A percentile compares a stretch with the other conserved stretches of the same genome.
phyloP scores from a whole-genome alignment of 2,888 invertebrate genomes.

The Eristalis arbustorum region DNA sequence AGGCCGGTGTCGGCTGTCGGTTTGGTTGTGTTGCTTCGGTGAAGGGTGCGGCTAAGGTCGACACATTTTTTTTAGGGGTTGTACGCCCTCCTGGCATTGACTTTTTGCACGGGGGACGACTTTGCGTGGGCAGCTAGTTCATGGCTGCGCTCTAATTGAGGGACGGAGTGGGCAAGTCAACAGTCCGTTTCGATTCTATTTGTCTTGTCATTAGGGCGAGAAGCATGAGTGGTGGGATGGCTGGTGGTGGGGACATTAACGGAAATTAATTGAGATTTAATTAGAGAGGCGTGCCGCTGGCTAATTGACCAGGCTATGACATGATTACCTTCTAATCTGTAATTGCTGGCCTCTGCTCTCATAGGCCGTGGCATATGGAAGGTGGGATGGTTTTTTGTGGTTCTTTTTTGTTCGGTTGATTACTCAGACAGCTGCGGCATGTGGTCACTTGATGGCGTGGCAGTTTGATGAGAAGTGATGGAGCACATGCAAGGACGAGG shows the following conservation, averaged over 20 bases:
- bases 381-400: background rate
- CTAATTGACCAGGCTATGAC: conserved; percentile 22
- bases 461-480: too few relatives aligned
- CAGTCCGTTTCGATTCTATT: background rate
- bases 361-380: background rate
- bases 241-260: background rate
- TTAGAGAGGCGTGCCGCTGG: conserved; percentile 1
- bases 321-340: conserved; percentile 10
- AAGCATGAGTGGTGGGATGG: background rate
- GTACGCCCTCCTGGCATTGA: background rate
- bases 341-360: background rate
- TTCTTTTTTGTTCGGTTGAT: background rate
- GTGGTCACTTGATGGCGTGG: background rate
- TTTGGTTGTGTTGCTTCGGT: background rate
- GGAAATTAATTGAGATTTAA: conserved; percentile 22
- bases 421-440: background rate
- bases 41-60: conserved; percentile 27
- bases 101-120: conserved; percentile 15
- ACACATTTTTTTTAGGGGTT: conserved; percentile 11
- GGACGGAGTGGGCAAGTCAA: conserved; percentile 16
- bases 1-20: background rate
- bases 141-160: conserved; percentile 22
- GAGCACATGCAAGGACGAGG: too few relatives aligned
- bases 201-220: background rate
- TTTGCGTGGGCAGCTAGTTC: background rate